Conservation (phyloP, 1,140 invertebrate genomes). For the Drosophila watanabei region DNA sequence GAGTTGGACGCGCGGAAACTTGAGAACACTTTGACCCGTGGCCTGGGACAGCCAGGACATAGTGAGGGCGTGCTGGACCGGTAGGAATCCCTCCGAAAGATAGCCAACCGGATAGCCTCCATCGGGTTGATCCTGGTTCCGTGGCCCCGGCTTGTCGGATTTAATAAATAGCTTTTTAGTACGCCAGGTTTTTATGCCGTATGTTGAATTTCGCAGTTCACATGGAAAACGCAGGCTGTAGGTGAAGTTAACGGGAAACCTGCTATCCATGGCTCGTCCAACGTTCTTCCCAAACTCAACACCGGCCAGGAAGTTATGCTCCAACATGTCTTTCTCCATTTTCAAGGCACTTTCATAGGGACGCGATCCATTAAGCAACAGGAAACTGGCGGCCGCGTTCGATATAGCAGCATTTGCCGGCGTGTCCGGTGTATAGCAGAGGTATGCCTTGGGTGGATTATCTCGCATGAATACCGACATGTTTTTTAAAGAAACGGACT, state of each 20-base stretch:
- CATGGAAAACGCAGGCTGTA: slow-evolving; percentile 52
- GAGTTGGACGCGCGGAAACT: slow-evolving; percentile 50
- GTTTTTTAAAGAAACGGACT: neutral
- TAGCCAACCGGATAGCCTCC: slow-evolving; percentile 86
- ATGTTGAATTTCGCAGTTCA: slow-evolving; percentile 11
- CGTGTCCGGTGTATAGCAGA: slow-evolving; percentile 40
- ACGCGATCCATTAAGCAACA: neutral
- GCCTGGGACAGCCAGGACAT: slow-evolving; percentile 64
- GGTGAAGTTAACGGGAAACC: slow-evolving; percentile 13
- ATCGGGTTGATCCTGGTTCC: slow-evolving; percentile 47
- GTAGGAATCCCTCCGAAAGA: slow-evolving; percentile 87
- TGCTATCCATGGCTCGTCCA: neutral
- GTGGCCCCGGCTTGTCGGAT: slow-evolving; percentile 47
- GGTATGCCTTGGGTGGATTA: slow-evolving; percentile 16
- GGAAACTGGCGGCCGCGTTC: neutral
- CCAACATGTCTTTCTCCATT: slow-evolving; percentile 33
- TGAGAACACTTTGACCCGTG: neutral
- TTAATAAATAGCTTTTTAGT: slow-evolving; percentile 46
- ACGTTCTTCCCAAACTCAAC: slow-evolving; percentile 15
- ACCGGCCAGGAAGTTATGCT: slow-evolving; percentile 41
- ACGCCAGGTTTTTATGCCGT: slow-evolving; percentile 41
- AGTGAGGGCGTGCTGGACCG: slow-evolving; percentile 87
- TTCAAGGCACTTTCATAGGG: slow-evolving; percentile 2
- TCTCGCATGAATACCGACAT: neutral
- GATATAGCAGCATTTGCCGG: neutral